These are phyloP conservation scores for Rhabdornis inornatus DNA, from an alignment of 2,113 vertebrate species.

Conservation along the genomic window DNA sequence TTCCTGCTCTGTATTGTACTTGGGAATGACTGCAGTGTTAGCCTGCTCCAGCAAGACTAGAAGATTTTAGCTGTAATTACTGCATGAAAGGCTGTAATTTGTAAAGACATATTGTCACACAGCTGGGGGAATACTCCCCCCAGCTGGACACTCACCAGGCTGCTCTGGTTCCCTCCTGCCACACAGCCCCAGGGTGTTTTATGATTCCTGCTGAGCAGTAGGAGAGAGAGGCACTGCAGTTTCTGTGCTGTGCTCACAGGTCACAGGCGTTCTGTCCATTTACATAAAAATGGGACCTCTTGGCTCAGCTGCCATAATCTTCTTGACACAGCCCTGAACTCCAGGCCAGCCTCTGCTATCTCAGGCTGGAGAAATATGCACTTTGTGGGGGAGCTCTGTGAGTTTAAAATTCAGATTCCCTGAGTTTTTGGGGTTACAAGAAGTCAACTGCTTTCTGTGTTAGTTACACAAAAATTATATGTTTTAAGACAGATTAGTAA, in stretches of 20 bases:
- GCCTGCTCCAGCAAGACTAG: neutral
- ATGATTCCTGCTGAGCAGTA: neutral
- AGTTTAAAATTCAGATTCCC: neutral
- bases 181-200: neutral
- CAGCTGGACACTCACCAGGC: neutral
- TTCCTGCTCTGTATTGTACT: neutral
- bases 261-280: neutral
- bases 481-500: neutral
- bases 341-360: neutral
- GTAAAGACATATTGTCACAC: neutral
- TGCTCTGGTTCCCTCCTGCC: neutral
- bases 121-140: constrained; percentile 14
- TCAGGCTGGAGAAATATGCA: neutral
- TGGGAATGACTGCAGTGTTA: neutral
- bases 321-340: neutral
- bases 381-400: neutral
- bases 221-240: neutral
- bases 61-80: neutral
- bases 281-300: neutral
- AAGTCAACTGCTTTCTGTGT: neutral
- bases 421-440: neutral
- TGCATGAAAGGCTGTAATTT: neutral
- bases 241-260: neutral
- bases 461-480: neutral
- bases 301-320: neutral